Conservation (phyloP, 2,888 invertebrate species). For the Plagodis pulveraria region DNA sequence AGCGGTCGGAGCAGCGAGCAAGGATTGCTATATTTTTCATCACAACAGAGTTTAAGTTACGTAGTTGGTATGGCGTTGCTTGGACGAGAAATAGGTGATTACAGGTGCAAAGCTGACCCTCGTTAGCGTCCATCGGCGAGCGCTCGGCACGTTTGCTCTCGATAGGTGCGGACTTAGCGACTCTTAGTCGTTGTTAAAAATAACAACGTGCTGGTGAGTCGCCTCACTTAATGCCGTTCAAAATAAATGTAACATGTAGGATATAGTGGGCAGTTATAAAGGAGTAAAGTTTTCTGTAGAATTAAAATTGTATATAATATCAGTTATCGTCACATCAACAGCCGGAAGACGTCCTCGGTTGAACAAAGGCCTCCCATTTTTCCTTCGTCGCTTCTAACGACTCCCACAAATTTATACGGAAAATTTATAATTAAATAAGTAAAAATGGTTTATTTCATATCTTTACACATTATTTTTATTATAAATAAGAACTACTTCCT, state of each 20-base stretch:
- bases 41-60: neutral
- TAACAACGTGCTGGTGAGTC: conserved; percentile 10
- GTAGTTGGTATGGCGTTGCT: neutral
- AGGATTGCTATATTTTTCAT: neutral
- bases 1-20: neutral
- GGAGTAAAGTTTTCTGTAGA: no score
- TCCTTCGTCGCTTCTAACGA: no score
- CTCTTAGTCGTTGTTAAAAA: conserved; percentile 20
- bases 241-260: neutral
- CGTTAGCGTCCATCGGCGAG: conserved; percentile 14
- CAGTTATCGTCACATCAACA: no score
- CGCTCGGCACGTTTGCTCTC: conserved; percentile 10
- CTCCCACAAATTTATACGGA: no score
- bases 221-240: neutral
- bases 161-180: conserved; percentile 6
- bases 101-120: conserved; percentile 6
- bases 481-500: no score
- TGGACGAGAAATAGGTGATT: conserved; percentile 16
- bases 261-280: no score
- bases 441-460: no score
- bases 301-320: no score
- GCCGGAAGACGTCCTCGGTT: no score
- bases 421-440: no score
- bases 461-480: no score
- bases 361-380: no score